phyloP scores from a whole-genome alignment of 2,797 vertebrate species.

The Crenichthys baileyi region DNA sequence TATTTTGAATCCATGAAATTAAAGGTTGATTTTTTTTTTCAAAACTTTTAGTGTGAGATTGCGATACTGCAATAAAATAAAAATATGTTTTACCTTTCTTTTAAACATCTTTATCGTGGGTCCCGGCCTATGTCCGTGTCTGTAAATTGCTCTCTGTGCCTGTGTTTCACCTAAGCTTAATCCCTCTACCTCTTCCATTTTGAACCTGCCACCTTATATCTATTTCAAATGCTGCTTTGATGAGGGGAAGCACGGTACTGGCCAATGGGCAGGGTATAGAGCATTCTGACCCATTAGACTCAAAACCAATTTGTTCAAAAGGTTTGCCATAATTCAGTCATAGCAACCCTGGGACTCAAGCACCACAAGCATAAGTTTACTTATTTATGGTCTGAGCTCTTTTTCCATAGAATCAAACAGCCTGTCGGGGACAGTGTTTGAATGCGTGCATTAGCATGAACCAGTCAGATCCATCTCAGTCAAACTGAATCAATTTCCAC shows the following conservation, averaged over 20 bases:
- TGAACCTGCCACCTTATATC: constrained; percentile 20
- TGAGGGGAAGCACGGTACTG: constrained; percentile 54
- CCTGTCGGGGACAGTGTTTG: constrained; percentile 39
- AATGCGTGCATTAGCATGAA: constrained; percentile 32
- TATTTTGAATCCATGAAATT: background rate
- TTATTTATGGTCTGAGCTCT: constrained; percentile 67
- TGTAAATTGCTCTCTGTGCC: background rate
- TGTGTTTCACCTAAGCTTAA: constrained; percentile 3
- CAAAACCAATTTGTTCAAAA: constrained; percentile 85
- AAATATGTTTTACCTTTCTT: background rate
- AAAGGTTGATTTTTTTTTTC: background rate
- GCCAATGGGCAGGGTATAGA: constrained; percentile 78
- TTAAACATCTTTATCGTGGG: too few species aligned
- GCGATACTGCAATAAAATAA: background rate
- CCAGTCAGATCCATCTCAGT: constrained; percentile 47
- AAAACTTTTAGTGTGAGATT: background rate
- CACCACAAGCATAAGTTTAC: constrained; percentile 52
- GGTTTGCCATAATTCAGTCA: constrained; percentile 82
- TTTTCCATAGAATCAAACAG: constrained; percentile 60
- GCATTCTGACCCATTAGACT: constrained; percentile 83
- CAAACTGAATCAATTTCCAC: constrained; percentile 46
- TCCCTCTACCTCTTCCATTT: background rate
- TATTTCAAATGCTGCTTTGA: constrained; percentile 36
- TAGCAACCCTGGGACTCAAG: constrained; percentile 53
- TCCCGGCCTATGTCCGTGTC: background rate